Evolutionary conservation across 2,888 invertebrate species (phyloP).

Genomic region (Xylota segnis): DNA sequence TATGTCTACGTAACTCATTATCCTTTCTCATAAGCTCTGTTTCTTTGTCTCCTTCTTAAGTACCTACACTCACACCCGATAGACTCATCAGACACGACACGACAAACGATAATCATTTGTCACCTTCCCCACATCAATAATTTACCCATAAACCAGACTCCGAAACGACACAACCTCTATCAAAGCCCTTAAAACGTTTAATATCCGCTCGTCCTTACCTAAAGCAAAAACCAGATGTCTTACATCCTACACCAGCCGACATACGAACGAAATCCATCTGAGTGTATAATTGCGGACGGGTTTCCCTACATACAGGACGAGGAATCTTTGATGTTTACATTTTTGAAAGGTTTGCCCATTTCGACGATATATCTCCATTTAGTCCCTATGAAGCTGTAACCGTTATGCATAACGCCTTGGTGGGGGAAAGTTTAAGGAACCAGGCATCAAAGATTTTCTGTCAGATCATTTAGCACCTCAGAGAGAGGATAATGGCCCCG

Average conservation of each 20-base stretch:
- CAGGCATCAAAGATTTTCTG: constrained; percentile 70
- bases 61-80: too few species aligned
- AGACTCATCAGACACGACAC: too few species aligned
- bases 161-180: constrained; percentile 11
- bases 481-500: constrained; percentile 60
- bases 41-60: too few species aligned
- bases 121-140: not conserved
- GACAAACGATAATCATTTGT: too few species aligned
- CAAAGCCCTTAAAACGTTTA: constrained; percentile 21
- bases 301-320: not conserved
- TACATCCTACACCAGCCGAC: not conserved
- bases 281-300: constrained; percentile 50
- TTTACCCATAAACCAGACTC: not conserved
- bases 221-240: constrained; percentile 43
- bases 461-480: constrained; percentile 70
- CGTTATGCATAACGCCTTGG: constrained; percentile 50
- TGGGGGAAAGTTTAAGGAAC: constrained; percentile 44
- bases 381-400: constrained; percentile 28
- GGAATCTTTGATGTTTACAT: constrained; percentile 64
- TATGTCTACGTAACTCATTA: too few species aligned
- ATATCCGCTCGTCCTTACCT: constrained; percentile 6
- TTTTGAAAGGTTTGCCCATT: constrained; percentile 39
- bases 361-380: constrained; percentile 45
- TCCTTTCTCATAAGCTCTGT: too few species aligned
- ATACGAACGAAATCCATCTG: constrained; percentile 30